phyloP scores from a whole-genome alignment of 2,113 vertebrate species.

The Pantherophis guttatus region DNA sequence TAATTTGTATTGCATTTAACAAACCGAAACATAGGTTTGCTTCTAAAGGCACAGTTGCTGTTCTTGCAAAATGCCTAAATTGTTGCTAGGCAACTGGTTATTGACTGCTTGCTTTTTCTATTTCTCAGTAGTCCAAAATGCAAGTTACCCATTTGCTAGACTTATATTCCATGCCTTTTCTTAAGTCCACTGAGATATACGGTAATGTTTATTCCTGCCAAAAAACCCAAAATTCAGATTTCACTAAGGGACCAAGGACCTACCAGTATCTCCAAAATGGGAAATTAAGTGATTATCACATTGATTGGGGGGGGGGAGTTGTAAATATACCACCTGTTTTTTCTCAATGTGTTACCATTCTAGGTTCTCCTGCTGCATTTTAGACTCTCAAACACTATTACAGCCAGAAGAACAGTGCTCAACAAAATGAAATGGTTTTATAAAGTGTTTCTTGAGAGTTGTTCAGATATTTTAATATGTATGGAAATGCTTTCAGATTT shows the following conservation, averaged over 20 bases:
- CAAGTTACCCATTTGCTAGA: not conserved
- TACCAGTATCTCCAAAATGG: not conserved
- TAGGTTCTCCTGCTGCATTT: not conserved
- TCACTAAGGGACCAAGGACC: not conserved
- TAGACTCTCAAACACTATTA: not conserved
- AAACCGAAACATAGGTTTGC: not conserved
- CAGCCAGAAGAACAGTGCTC: not conserved
- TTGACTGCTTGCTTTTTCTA: not conserved
- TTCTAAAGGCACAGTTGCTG: not conserved
- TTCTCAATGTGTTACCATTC: not conserved
- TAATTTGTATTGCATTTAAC: not conserved
- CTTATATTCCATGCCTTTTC: not conserved
- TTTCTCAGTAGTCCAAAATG: not conserved
- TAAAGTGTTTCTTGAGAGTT: not conserved
- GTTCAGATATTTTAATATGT: not conserved
- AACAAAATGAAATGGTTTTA: not conserved
- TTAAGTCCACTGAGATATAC: not conserved
- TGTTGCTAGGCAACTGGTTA: conserved; percentile 28
- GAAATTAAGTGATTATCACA: not conserved
- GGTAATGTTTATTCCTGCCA: not conserved
- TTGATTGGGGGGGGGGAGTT: too few relatives aligned
- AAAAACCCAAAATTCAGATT: not conserved
- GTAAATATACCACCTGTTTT: not conserved
- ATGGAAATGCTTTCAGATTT: not conserved
- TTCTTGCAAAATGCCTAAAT: not conserved